Base-by-base conservation (phyloP, 1,140 invertebrate genomes). In the Heliothis subflexa region DNA sequence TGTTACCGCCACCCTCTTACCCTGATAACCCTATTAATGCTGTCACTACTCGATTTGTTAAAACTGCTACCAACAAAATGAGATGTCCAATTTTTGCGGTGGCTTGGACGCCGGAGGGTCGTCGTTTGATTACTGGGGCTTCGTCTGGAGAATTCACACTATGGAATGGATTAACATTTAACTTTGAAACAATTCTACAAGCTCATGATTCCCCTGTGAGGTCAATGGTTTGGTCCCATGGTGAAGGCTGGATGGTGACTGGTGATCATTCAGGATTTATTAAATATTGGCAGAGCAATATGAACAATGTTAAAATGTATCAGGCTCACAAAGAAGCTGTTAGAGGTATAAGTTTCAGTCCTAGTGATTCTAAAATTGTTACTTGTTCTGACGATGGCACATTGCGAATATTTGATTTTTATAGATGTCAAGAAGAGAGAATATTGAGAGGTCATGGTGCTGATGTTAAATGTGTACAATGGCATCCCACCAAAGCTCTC, bases 221-320 rank as follows among this genome's bases (percentile, higher is more conserved):
- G 75, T 98, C 99, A 18, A 99, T 99, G 99, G 98, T 99, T 13
- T 99, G 99, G 99, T 99, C 99, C 50, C 98, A 99, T 92, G 99
- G 99, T 91, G 99, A 99, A 95, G 97, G 98, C 83, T 99, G 99
- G 99, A 99, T 99, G 98, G 98, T 99, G 55, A 99, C 99, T 0
- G 99, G 98, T 12, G 99, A 99, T 95, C 99, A 99, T 92, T 97
- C 97, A 61, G 99, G 99, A 47, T 99, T 98, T 92, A 98, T 99
- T 57, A 99, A 99, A 91, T 99, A 99, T 95, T 99, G 99, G 99
- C 99, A 99, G 96, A 99, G 98, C 83, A 99, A 99, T 95, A 99
- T 99, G 99, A 99, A 99, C 95, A 99, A 99, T 95, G 99, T 99
- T 18, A 99, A 99, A 96, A 99, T 99, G 98, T 99, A 99, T 96